Evolutionary conservation across 2,797 vertebrate genomes (phyloP).

Genomic region (Siniperca scherzeri): DNA sequence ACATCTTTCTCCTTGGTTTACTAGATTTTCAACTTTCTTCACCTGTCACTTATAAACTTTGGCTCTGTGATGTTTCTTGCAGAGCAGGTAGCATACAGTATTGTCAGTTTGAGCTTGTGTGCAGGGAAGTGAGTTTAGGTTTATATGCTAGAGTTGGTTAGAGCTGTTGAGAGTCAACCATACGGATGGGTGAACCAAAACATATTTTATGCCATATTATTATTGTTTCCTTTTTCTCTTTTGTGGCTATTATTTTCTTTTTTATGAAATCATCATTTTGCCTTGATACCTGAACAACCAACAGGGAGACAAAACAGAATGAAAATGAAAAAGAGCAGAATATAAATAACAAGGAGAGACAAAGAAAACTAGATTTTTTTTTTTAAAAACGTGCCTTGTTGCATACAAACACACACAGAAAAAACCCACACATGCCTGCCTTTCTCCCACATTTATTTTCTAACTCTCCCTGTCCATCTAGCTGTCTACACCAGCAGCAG

Average conservation of each 20-base stretch:
- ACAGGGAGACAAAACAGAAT: neutral
- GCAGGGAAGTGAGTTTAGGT: neutral
- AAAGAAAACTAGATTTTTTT: neutral
- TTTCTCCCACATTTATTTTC: neutral
- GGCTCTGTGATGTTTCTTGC: neutral
- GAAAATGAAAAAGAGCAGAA: neutral
- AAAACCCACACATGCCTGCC: neutral
- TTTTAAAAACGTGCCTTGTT: neutral
- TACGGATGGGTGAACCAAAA: neutral
- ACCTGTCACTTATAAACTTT: neutral
- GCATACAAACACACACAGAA: neutral
- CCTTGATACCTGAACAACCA: neutral
- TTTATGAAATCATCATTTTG: neutral
- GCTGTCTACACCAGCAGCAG: slow-evolving; percentile 26
- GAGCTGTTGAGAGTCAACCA: neutral
- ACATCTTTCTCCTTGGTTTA: neutral
- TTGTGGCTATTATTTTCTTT: neutral
- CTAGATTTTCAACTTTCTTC: neutral
- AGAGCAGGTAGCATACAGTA: neutral
- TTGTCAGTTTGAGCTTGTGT: neutral
- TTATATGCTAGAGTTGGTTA: neutral
- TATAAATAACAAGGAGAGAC: neutral
- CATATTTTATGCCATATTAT: neutral
- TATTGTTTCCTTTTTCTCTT: neutral
- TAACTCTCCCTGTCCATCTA: slow-evolving; percentile 22